Evolutionary conservation across 1,140 invertebrate genomes (phyloP), one percentile per base, ranked within the genome.

Genomic region (Bombus pascuorum): DNA sequence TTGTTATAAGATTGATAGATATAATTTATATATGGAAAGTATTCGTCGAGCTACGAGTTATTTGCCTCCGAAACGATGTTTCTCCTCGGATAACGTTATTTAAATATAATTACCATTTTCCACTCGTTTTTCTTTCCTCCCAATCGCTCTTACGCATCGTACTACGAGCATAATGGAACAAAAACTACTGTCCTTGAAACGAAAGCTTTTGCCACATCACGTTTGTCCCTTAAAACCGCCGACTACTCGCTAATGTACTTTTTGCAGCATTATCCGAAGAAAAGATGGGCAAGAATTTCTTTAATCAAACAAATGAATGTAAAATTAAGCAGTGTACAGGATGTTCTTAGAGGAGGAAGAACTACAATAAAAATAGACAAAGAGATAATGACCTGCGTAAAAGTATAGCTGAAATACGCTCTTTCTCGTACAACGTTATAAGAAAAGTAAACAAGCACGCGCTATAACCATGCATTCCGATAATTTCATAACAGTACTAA

Each of bases 151-250:
- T 68, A 34, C 18, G 18, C 65, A 10, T 39, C 68, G 34, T 12
- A 39, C 68, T 39, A 32, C 34, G 34, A 39, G 34, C 34, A 70
- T 70, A 70, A 70, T 70, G 68, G 34, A 39, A 70, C 68, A 70
- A 70, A 34, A 70, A 70, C 68, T 25, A 39, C 68, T 28, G 68
- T 70, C 68, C 68, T 70, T 70, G 68, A 39, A 39, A 70, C 37
- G 22, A 70, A 70, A 70, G 34, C 68, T 70, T 70, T 39, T 70
- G 68, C 68, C 8, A 70, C 68, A 34, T 70, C 68, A 70, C 22
- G 68, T 37, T 70, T 70, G 68, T 39, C 34, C 34, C 68, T 70
- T 70, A 70, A 70, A 70, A 70, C 68, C 68, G 68, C 34, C 34
- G 68, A 39, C 68, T 39, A 70, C 68, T 37, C 68, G 68, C 32